A percentile compares a stretch with the other conserved stretches of the same genome.
phyloP scores from a whole-genome alignment of 2,113 vertebrate species.

The Leucopternis melanops region DNA sequence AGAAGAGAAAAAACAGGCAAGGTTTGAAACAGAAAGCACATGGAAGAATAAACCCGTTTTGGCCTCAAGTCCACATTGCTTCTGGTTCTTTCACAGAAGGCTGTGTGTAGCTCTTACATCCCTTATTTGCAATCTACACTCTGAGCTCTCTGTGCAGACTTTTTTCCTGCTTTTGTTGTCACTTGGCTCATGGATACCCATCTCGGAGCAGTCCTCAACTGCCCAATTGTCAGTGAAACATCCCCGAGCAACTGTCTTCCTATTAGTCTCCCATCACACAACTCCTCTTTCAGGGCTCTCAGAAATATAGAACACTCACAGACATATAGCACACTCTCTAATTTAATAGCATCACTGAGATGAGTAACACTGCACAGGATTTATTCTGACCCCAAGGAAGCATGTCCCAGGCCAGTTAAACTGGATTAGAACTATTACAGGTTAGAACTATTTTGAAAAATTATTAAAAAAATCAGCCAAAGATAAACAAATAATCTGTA shows the following conservation, averaged over 20 bases:
- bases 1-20: background rate
- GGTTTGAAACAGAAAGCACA: background rate
- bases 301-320: background rate
- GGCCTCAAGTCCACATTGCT: background rate
- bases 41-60: background rate
- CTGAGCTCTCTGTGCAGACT: background rate
- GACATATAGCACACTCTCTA: rapidly evolving
- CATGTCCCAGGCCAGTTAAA: background rate
- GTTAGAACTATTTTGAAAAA: background rate
- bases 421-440: background rate
- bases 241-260: background rate
- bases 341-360: background rate
- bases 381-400: background rate
- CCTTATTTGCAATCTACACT: background rate
- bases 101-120: background rate
- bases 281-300: background rate
- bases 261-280: background rate
- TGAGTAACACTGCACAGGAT: background rate
- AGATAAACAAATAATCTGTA: background rate
- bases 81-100: background rate
- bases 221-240: background rate
- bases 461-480: background rate
- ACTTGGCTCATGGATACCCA: background rate
- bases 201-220: background rate
- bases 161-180: background rate